Evolutionary conservation across 2,888 invertebrate genomes (phyloP), one percentile per base, ranked within the genome.

Genomic region (Plusia festucae): DNA sequence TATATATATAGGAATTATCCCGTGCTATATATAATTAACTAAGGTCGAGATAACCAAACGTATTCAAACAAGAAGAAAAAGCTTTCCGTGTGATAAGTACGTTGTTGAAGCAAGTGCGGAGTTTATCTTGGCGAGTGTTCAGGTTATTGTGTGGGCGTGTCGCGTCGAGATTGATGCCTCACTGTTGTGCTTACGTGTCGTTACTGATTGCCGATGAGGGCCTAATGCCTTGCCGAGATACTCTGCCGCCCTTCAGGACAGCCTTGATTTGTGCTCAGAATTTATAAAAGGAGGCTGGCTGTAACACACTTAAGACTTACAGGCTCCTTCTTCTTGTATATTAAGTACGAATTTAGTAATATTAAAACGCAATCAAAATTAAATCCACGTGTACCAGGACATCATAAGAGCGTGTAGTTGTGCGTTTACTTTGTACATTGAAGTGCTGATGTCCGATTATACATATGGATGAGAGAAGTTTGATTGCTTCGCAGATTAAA

Each of bases 391-490:
- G 52, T 30, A 52, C 46, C 32, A 57, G 56, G 20, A 15, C 20
- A 22, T 44, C 53, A 60, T 30, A 52, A 30, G n/a, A 57, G n/a
- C 27, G 53, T 27, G 55, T 53, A 32, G 56, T 55, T 68, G 15
- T 52, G 34, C 34, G 68, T 55, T 58, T 44, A 60, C 57, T 58
- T 79, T 76, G 74, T 70, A 67, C 71, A 63, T 65, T 66, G 63
- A 73, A 61, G 58, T 60, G 65, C 54, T 66, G 60, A 54, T 75
- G 78, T 67, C 79, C 79, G 65, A 68, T 69, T 65, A 74, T 85
- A 82, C 83, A 85, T 85, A 85, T 83, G 78, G 71, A 84, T 82
- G 84, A 84, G 84, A 67, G 58, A 85, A 85, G 76, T 85, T 85
- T 81, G 84, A 85, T 85, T 85, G 78, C 78, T 74, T 75, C 53